Evolutionary conservation across 2,113 vertebrate species (phyloP), one percentile per base, ranked within the genome.

Genomic region (Ptychochromis oligacanthus): DNA sequence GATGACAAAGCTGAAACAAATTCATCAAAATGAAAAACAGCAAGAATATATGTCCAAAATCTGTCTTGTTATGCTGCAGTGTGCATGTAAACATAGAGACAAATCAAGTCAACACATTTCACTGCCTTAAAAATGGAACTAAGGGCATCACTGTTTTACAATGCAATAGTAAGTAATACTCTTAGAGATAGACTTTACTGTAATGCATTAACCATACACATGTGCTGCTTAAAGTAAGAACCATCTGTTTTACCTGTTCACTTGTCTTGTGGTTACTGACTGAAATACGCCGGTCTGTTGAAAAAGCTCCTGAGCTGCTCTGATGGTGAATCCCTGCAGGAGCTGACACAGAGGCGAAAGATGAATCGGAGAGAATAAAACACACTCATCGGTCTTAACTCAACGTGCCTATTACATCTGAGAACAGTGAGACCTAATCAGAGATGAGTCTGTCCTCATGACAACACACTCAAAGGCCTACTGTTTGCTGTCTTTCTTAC

Each of bases 51-150:
- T 52, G 15, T 70, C 26, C 1, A 49, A 70, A 70, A 13, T 70
- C 24, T 13, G 1, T 70, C 24, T 70, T 17, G 7, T 75, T 64
- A 36, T 38, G 10, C 17, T 70, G 65, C 17, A 38, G 82, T 79
- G 82, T 86, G 79, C 77, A 83, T 81, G 83, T 75, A 43, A 87
- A 78, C 24, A 78, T 24, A 43, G 14, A 18, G 31, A 58, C 3
- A 17, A 43, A 79, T 38, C 3, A 49, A 43, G 40, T 81, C 28
- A 82, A 76, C 70, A 79, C 17, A 58, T 84, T 38, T 81, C 60
- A 91, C 86, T 87, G 93, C 93, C 93, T 94, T 94, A 92, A 88
- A 31, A 84, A 81, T 74, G 77, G 26, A 92, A 80, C 54, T 34
- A 85, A 85, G 82, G 85, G 82, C 89, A 87, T 87, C 81, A 85